phyloP scores from a whole-genome alignment of 2,888 invertebrate genomes.

The Cheiracanthium punctorium region DNA sequence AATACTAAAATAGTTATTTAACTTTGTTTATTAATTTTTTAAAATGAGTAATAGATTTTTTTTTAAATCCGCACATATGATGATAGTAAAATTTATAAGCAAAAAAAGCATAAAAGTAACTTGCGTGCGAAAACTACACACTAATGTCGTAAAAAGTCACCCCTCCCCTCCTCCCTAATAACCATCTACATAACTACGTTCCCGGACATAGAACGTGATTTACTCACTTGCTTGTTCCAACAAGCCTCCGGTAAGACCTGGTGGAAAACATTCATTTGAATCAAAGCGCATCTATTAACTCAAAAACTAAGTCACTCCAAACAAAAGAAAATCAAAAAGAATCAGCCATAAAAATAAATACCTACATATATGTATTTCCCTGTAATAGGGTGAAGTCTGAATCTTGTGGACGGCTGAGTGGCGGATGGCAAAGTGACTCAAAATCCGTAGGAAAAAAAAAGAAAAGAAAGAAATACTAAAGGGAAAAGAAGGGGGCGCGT shows the following conservation, averaged over 20 bases:
- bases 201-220: neutral
- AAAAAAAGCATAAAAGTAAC: no score
- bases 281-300: neutral
- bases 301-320: neutral
- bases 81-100: no score
- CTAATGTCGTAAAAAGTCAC: no score
- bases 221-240: slow-evolving; percentile 7
- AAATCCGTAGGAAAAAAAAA: slow-evolving; percentile 10
- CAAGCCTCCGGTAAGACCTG: slow-evolving; percentile 15
- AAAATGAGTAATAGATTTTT: no score
- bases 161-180: no score
- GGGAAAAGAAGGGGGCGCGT: slow-evolving; percentile 36
- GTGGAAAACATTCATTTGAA: neutral
- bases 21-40: no score
- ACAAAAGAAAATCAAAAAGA: neutral
- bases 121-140: no score
- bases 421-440: slow-evolving; percentile 49
- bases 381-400: no score
- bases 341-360: neutral
- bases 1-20: no score
- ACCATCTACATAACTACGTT: neutral
- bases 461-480: slow-evolving; percentile 25
- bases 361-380: no score
- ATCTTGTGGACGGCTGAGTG: slow-evolving; percentile 6
- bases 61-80: no score